A percentile compares a stretch with the other conserved stretches of the same genome.
Conservation (phyloP, 2,797 vertebrate genomes). For the Coranthus polyacanthus region DNA sequence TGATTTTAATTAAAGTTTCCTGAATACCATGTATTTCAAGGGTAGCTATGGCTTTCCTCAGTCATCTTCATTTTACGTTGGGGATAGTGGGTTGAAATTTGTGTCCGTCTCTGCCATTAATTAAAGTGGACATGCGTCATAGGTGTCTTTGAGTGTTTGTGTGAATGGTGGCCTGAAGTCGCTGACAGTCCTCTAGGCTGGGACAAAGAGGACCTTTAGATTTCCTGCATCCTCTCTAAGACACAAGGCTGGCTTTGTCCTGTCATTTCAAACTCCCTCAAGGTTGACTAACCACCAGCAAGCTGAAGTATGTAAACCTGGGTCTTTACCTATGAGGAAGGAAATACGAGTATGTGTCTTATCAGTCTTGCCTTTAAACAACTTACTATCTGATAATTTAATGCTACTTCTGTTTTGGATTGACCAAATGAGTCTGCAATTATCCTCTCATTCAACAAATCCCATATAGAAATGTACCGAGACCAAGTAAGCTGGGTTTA, state of each 20-base stretch:
- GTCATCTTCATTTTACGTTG: constrained; percentile 27
- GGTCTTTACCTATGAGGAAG: neutral
- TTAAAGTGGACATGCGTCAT: constrained; percentile 29
- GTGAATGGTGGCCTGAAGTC: constrained; percentile 13
- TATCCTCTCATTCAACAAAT: neutral
- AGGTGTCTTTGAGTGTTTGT: constrained; percentile 14
- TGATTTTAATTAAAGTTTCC: constrained; percentile 65
- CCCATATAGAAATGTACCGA: neutral
- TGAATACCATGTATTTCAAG: constrained; percentile 13
- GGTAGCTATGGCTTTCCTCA: constrained; percentile 7
- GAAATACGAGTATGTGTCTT: neutral
- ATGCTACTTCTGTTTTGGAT: constrained; percentile 1
- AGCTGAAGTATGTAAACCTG: constrained; percentile 18
- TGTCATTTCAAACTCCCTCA: constrained; percentile 28
- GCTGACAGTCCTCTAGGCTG: constrained; percentile 3
- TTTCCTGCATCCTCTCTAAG: constrained; percentile 49
- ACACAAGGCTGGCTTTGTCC: constrained; percentile 39
- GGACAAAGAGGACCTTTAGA: constrained; percentile 41
- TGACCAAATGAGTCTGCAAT: neutral
- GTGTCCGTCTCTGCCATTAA: constrained; percentile 16
- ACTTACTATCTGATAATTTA: constrained; percentile 11
- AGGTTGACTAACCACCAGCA: constrained; percentile 36
- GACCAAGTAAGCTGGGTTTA: too few relatives aligned
- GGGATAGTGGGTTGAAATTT: constrained; percentile 1
- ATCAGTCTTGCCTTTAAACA: neutral